A percentile compares a stretch with the other conserved stretches of the same genome.
These are phyloP conservation scores for Takifugu rubripes DNA, from an alignment of 2,797 vertebrate genomes.

Conservation along the genomic window DNA sequence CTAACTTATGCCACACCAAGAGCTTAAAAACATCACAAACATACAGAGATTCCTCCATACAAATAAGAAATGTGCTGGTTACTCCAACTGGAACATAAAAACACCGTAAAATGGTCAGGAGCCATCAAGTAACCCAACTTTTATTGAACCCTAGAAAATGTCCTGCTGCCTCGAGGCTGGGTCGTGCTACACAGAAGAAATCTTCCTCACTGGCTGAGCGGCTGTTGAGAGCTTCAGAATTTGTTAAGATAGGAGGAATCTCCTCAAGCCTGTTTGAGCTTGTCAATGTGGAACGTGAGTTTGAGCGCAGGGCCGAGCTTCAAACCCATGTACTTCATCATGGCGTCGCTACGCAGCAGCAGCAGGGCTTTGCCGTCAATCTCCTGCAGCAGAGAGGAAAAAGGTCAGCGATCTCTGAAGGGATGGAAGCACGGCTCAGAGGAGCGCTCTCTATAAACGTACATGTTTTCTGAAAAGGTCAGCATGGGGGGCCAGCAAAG, in stretches of 20 bases:
- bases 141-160: constrained; percentile 48
- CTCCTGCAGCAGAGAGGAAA: constrained; percentile 77
- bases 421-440: too few relatives aligned
- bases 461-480: constrained; percentile 98
- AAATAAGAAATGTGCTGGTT: constrained; percentile 61
- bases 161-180: constrained; percentile 62
- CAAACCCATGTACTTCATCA: constrained; percentile 99
- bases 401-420: neutral
- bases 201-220: neutral
- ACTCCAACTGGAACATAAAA: constrained; percentile 56
- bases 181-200: constrained; percentile 70
- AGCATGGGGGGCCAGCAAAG: constrained; percentile 91
- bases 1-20: constrained; percentile 48
- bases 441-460: constrained; percentile 44
- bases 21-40: constrained; percentile 53
- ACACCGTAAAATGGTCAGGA: constrained; percentile 57
- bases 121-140: constrained; percentile 55
- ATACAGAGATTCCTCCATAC: constrained; percentile 55
- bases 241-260: constrained; percentile 28
- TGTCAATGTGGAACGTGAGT: constrained; percentile 96
- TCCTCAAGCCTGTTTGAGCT: constrained; percentile 90
- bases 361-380: constrained; percentile 96
- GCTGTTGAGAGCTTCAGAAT: constrained; percentile 32
- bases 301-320: constrained; percentile 97
- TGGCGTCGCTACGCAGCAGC: constrained; percentile 92